Evolutionary conservation across 2,797 vertebrate species (phyloP).

Genomic region (Parauchenoglanis punctatus): DNA sequence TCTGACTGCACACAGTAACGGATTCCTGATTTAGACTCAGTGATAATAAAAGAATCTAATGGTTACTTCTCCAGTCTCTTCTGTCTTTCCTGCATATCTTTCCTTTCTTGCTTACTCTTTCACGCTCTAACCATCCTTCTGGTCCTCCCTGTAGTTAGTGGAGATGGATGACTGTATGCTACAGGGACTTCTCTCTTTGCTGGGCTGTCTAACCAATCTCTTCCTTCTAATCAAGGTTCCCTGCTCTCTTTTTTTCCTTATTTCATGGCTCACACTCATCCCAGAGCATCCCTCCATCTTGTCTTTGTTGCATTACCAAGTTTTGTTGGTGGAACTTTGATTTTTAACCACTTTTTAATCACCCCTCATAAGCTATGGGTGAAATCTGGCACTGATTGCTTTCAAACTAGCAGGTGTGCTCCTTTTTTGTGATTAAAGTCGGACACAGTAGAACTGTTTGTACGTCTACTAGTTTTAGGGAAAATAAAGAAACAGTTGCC

Average conservation of each 20-base stretch:
- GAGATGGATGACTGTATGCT: slow-evolving; percentile 92
- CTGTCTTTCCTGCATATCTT: background rate
- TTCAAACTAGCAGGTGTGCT: background rate
- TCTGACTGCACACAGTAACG: slow-evolving; percentile 7
- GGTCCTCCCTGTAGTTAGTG: slow-evolving; percentile 78
- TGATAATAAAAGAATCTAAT: slow-evolving; percentile 4
- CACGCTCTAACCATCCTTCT: slow-evolving; percentile 14
- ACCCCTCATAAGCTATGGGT: background rate
- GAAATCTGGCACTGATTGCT: background rate
- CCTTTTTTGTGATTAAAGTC: background rate
- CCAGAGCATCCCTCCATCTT: slow-evolving; percentile 20
- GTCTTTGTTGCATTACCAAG: background rate
- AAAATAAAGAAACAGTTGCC: background rate
- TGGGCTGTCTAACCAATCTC: slow-evolving; percentile 97
- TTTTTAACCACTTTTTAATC: background rate
- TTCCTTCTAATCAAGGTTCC: slow-evolving; percentile 98
- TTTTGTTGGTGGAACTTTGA: background rate
- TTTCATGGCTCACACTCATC: slow-evolving; percentile 35
- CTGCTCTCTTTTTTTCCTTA: slow-evolving; percentile 60
- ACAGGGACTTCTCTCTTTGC: slow-evolving; percentile 94
- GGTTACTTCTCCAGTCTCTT: slow-evolving; percentile 39
- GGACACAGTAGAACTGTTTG: background rate
- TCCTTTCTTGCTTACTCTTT: slow-evolving; percentile 18
- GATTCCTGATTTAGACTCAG: background rate
- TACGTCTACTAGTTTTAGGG: background rate